phyloP scores from a whole-genome alignment of 2,113 vertebrate species.

The Vulpes ferrilata region DNA sequence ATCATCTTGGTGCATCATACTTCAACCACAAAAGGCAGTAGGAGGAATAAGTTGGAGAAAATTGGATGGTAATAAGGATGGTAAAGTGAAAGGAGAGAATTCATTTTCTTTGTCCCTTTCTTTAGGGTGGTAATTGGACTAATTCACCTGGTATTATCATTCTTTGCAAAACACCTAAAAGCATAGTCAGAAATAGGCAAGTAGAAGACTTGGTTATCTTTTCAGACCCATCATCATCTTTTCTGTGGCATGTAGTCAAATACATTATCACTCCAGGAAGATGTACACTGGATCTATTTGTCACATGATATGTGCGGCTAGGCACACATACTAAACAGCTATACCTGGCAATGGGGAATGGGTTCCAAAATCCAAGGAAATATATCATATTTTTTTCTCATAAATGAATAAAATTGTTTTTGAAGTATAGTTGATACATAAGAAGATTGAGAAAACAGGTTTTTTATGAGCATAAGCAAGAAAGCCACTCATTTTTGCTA shows the following conservation, averaged over 20 bases:
- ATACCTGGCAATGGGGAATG: background rate
- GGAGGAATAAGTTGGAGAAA: conserved; percentile 61
- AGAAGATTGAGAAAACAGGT: conserved; percentile 54
- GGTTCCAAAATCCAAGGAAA: conserved; percentile 15
- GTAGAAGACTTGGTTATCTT: conserved; percentile 61
- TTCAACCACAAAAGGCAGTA: conserved; percentile 45
- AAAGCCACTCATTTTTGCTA: conserved; percentile 54
- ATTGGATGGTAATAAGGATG: conserved; percentile 53
- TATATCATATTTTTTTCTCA: conserved; percentile 12
- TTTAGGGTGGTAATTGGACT: conserved; percentile 61
- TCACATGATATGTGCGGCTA: background rate
- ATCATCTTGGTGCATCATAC: conserved; percentile 17
- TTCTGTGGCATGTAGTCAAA: conserved; percentile 48
- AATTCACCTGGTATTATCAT: conserved; percentile 58
- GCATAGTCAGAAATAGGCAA: conserved; percentile 52
- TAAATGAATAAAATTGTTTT: conserved; percentile 51
- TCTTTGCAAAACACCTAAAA: conserved; percentile 66
- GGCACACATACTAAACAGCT: background rate
- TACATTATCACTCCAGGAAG: conserved; percentile 64
- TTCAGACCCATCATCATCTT: conserved; percentile 57
- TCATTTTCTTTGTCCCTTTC: conserved; percentile 59
- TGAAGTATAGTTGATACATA: conserved; percentile 26
- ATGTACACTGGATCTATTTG: background rate
- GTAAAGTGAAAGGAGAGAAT: conserved; percentile 37
- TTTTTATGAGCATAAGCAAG: conserved; percentile 32